Evolutionary conservation across 2,888 invertebrate genomes (phyloP).

Genomic region (Anoplius nigerrimus): DNA sequence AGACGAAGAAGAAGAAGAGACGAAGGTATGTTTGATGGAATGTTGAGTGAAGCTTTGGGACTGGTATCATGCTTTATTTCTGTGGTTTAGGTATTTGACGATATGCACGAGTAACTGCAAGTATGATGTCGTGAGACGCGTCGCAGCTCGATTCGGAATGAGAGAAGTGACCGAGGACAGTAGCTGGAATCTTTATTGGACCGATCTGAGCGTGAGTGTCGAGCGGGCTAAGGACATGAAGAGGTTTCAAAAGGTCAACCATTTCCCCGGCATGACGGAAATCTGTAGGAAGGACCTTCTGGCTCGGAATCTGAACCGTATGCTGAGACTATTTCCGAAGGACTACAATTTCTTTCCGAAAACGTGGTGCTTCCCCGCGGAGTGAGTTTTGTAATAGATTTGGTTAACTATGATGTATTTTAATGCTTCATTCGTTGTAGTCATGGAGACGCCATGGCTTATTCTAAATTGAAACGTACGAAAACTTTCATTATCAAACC

Average conservation of each 20-base stretch:
- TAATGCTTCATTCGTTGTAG: constrained; percentile 74
- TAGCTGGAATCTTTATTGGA: constrained; percentile 94
- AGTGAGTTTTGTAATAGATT: constrained; percentile 78
- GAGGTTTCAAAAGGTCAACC: constrained; percentile 93
- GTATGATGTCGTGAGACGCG: constrained; percentile 84
- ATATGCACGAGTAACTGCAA: constrained; percentile 84
- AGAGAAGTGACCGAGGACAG: constrained; percentile 87
- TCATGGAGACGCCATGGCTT: constrained; percentile 84
- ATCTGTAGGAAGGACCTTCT: constrained; percentile 93
- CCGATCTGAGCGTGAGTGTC: constrained; percentile 89
- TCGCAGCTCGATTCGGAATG: constrained; percentile 84
- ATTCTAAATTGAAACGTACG: constrained; percentile 82
- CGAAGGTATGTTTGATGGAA: constrained; percentile 47
- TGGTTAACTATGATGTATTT: background rate
- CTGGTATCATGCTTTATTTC: background rate
- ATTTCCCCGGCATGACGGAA: constrained; percentile 94
- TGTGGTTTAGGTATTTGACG: constrained; percentile 66
- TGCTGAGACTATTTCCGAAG: constrained; percentile 90
- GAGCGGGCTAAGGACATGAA: constrained; percentile 94
- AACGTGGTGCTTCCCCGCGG: constrained; percentile 95
- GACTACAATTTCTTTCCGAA: constrained; percentile 95
- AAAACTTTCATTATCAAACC: constrained; percentile 94
- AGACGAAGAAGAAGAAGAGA: constrained; percentile 57
- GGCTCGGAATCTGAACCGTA: constrained; percentile 91
- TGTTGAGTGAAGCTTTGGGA: background rate